Conservation (phyloP, 2,113 vertebrate species). For the Grallaria varia region DNA sequence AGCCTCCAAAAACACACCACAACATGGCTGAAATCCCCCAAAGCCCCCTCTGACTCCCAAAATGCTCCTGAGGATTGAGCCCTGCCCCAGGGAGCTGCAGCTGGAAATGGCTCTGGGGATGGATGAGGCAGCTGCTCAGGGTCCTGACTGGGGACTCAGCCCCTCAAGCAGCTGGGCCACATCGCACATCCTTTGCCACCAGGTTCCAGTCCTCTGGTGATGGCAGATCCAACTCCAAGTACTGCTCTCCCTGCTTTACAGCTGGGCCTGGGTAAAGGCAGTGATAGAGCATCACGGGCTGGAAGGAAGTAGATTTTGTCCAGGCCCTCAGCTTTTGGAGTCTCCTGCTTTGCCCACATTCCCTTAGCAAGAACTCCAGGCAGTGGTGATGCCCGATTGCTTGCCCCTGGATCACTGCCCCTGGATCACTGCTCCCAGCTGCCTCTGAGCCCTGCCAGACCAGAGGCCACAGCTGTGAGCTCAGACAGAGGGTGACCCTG, state of each 20-base stretch:
- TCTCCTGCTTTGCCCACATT: neutral
- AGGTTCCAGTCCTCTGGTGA: accelerated
- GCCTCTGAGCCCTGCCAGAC: neutral
- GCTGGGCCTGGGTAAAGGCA: neutral
- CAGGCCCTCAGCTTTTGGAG: neutral
- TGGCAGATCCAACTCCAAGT: accelerated
- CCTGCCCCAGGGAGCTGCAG: accelerated
- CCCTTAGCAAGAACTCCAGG: neutral
- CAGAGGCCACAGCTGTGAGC: accelerated
- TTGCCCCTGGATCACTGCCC: neutral
- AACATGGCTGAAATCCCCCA: neutral
- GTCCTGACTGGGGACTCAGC: neutral
- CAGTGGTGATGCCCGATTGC: accelerated
- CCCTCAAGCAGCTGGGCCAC: neutral
- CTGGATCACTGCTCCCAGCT: neutral
- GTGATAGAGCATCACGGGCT: accelerated
- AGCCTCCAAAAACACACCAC: conserved; percentile 34
- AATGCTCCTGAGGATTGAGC: neutral
- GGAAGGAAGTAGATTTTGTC: neutral
- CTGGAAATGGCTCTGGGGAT: neutral
- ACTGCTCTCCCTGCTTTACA: accelerated
- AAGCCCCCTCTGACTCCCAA: neutral
- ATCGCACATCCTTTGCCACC: neutral
- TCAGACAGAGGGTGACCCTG: neutral
- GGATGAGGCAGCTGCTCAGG: neutral